Base-by-base conservation (phyloP, 1,140 invertebrate genomes). In the Platyscapa corneri region DNA sequence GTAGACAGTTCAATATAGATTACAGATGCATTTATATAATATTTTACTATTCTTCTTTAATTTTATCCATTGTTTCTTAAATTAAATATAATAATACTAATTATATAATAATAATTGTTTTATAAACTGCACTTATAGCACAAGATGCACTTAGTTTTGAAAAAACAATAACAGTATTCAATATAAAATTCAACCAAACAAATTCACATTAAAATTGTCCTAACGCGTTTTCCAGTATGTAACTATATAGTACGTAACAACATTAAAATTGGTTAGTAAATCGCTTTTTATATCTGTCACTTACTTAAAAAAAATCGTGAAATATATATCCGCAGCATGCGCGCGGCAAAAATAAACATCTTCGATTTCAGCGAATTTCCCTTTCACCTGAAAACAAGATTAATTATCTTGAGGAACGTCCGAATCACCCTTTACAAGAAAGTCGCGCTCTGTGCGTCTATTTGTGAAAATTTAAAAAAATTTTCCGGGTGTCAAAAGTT, bases 401-500 rank as follows among this genome's bases (percentile, higher is more conserved):
- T 30, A 67, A 67, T 46, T 67, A 32, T 3, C 77, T 3, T 12
- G 32, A 79, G 23, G 2, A 18, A 12, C 7, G 32, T 16, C 7
- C 53, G 34, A 42, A 27, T 39, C 77, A 30, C 23, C 23, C 30
- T 37, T 30, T 18, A 14, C 49, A 16, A 16, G 14, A 72, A 72
- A 16, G 34, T 72, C 67, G 67, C 34, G n/a, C 8, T 79, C n/a
- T n/a, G n/a, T n/a, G n/a, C n/a, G n/a, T n/a, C n/a, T n/a, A n/a
- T n/a, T n/a, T n/a, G n/a, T n/a, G n/a, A n/a, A n/a, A n/a, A n/a
- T n/a, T n/a, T n/a, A n/a, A n/a, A n/a, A n/a, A n/a, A n/a, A n/a
- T n/a, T n/a, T 76, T 83, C 72, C 81, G 81, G 20, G 8, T 53
- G 64, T 82, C 65, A 72, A 72, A 82, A 70, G 49, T 37, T 82